These are phyloP conservation scores for Platyscapa corneri DNA, from an alignment of 1,140 invertebrate genomes.

Conservation along the genomic window DNA sequence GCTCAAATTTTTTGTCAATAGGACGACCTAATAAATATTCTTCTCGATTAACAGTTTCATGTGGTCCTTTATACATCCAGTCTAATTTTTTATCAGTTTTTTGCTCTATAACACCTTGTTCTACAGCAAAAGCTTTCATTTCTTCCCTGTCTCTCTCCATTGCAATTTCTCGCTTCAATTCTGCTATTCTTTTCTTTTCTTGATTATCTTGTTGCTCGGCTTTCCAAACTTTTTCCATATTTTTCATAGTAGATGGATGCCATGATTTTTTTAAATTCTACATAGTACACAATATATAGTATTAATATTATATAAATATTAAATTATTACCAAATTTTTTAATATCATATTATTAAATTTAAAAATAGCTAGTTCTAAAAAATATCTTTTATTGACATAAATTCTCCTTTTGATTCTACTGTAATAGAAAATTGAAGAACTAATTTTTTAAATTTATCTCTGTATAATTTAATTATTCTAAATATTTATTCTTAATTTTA, in stretches of 20 bases:
- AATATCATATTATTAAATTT: no score
- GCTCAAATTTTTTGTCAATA: conserved; percentile 90
- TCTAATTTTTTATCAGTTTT: conserved; percentile 82
- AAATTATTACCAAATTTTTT: conserved; percentile 13
- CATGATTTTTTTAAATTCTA: conserved; percentile 87
- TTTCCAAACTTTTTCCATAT: conserved; percentile 86
- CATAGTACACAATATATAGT: conserved; percentile 17
- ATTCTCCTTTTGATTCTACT: neutral
- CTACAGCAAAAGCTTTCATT: conserved; percentile 78
- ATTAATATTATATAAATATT: neutral
- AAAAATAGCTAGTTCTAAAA: neutral
- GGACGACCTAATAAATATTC: conserved; percentile 92
- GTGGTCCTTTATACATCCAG: conserved; percentile 94
- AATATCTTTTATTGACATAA: no score
- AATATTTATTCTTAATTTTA: no score
- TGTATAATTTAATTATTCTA: no score
- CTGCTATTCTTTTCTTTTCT: conserved; percentile 80
- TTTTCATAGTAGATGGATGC: conserved; percentile 86
- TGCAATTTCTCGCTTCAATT: conserved; percentile 81
- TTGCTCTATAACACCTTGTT: conserved; percentile 75
- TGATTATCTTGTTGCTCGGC: conserved; percentile 83
- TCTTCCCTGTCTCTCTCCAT: conserved; percentile 81
- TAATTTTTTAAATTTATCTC: no score
- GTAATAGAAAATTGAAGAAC: no score
- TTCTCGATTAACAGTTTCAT: conserved; percentile 84